Conservation (phyloP, 2,888 invertebrate species). For the Isoperla grammatica region DNA sequence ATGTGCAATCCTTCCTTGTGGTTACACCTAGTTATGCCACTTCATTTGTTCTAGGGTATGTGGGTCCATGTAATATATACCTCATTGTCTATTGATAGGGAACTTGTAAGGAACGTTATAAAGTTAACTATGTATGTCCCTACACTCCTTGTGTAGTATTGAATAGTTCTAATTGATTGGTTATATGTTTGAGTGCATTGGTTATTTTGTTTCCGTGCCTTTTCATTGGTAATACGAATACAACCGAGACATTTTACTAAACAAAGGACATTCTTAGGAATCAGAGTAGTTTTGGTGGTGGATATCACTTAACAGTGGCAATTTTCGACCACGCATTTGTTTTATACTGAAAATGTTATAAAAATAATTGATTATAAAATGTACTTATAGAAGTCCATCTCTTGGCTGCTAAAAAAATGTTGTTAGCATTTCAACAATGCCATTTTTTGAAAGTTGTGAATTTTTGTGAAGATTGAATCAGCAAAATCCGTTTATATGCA, state of each 20-base stretch:
- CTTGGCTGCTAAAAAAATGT: not conserved
- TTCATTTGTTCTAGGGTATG: too few relatives aligned
- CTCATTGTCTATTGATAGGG: too few relatives aligned
- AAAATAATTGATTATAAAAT: slow-evolving; percentile 1
- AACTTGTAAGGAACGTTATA: too few relatives aligned
- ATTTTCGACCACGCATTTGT: slow-evolving; percentile 9
- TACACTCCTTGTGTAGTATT: not conserved
- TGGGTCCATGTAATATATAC: too few relatives aligned
- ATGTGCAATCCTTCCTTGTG: too few relatives aligned
- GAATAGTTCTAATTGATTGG: not conserved
- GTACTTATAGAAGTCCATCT: slow-evolving; percentile 11
- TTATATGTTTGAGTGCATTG: not conserved
- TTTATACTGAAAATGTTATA: slow-evolving; percentile 14
- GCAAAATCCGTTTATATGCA: slow-evolving; percentile 11
- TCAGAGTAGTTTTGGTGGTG: slow-evolving; percentile 14
- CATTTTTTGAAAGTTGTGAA: slow-evolving; percentile 2
- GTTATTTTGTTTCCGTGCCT: not conserved
- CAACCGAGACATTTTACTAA: slow-evolving; percentile 3
- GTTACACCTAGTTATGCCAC: too few relatives aligned
- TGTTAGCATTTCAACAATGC: not conserved
- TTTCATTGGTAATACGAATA: not conserved
- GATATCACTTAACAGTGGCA: slow-evolving; percentile 8
- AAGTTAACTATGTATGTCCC: too few relatives aligned
- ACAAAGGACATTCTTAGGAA: not conserved
- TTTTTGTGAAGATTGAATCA: not conserved